phyloP scores from a whole-genome alignment of 2,888 invertebrate species.

The Abscondita cerata region DNA sequence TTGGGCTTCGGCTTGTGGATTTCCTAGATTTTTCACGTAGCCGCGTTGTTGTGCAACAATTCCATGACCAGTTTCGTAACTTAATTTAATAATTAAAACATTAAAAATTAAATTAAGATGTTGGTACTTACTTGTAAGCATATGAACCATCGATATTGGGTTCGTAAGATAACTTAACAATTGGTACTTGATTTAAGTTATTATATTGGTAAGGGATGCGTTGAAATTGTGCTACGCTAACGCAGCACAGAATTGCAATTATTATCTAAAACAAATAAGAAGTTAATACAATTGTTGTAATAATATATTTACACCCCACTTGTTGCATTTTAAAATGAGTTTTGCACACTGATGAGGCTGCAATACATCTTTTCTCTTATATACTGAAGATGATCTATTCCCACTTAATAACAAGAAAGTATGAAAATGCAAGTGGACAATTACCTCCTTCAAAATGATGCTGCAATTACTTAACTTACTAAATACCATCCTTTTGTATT shows the following conservation, averaged over 20 bases:
- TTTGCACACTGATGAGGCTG: constrained; percentile 18
- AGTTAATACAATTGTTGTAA: constrained; percentile 4
- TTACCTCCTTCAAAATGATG: constrained; percentile 25
- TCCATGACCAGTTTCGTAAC: constrained; percentile 32
- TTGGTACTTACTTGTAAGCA: constrained; percentile 58
- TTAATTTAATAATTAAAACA: constrained; percentile 10
- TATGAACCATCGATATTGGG: constrained; percentile 61
- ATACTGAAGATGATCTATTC: constrained; percentile 36
- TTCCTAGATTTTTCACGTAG: constrained; percentile 55
- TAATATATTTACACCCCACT: constrained; percentile 3
- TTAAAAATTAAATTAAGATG: constrained; percentile 1
- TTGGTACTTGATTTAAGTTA: constrained; percentile 57
- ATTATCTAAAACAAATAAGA: constrained; percentile 12
- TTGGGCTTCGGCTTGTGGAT: constrained; percentile 49
- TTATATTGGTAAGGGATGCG: constrained; percentile 23
- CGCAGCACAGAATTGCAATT: constrained; percentile 1
- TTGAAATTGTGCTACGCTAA: constrained; percentile 21
- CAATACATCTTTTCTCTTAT: constrained; percentile 28
- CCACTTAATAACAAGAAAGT: constrained; percentile 23
- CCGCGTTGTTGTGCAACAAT: constrained; percentile 39
- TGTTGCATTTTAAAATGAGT: constrained; percentile 36
- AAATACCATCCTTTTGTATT: too few relatives aligned
- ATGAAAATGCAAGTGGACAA: constrained; percentile 28
- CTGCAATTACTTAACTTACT: constrained; percentile 17
- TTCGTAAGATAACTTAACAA: constrained; percentile 61